Evolutionary conservation across 2,113 vertebrate genomes (phyloP).

Genomic region (Tetrax tetrax): DNA sequence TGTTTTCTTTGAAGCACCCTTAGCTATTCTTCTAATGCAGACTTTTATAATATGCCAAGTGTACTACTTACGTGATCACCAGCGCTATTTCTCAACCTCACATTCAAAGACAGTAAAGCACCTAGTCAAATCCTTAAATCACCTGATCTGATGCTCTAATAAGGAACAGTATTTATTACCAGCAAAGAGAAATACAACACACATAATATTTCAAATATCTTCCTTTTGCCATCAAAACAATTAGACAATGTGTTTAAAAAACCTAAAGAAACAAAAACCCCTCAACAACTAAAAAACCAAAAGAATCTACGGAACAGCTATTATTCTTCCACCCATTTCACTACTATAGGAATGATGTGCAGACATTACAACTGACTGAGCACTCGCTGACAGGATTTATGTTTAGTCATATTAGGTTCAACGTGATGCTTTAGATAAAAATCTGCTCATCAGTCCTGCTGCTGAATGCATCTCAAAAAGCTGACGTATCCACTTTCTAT

Average conservation of each 20-base stretch:
- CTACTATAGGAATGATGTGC: neutral
- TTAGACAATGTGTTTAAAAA: neutral
- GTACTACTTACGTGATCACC: neutral
- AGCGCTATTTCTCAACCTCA: neutral
- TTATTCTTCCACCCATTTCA: constrained; percentile 1
- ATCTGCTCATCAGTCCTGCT: constrained; percentile 82
- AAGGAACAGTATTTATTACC: neutral
- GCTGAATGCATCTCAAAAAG: constrained; percentile 73
- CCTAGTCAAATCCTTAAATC: neutral
- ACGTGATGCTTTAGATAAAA: constrained; percentile 78
- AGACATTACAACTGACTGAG: constrained; percentile 79
- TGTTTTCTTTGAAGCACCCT: neutral
- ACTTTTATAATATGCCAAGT: neutral
- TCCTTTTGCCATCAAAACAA: neutral
- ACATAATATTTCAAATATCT: neutral
- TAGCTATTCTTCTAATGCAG: neutral
- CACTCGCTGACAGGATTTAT: constrained; percentile 80
- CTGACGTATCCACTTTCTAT: constrained; percentile 77
- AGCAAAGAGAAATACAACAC: neutral
- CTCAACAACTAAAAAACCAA: neutral
- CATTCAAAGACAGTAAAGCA: neutral
- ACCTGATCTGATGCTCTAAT: neutral
- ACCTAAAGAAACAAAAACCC: neutral
- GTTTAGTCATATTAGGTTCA: constrained; percentile 67
- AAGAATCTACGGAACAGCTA: neutral